phyloP scores from a whole-genome alignment of 1,140 invertebrate species.

The Tetragonula clypearis region DNA sequence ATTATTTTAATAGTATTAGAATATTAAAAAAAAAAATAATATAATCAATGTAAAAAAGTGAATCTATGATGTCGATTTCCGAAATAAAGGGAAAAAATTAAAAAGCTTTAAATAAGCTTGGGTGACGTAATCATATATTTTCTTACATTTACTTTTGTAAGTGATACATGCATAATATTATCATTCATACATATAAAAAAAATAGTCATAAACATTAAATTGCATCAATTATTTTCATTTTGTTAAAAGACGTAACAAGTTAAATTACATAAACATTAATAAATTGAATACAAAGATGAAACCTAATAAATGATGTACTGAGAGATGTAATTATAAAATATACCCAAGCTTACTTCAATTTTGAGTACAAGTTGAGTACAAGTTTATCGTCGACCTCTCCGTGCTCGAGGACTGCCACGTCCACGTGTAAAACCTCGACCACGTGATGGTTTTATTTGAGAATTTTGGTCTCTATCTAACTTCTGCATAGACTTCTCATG shows the following conservation, averaged over 20 bases:
- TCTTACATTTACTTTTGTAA: not conserved
- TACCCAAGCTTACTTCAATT: constrained; percentile 16
- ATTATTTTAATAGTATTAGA: too few relatives aligned
- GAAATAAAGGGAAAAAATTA: not conserved
- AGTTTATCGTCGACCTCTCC: constrained; percentile 78
- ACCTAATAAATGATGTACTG: not conserved
- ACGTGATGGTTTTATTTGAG: constrained; percentile 48
- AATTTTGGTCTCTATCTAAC: constrained; percentile 52
- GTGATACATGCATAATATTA: not conserved
- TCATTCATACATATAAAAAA: not conserved
- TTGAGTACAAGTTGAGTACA: not conserved
- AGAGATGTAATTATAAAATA: not conserved
- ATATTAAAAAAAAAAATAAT: too few relatives aligned
- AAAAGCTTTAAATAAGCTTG: constrained; percentile 15
- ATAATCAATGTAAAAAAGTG: too few relatives aligned
- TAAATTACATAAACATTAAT: constrained; percentile 3
- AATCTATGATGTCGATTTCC: too few relatives aligned
- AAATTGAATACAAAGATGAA: not conserved
- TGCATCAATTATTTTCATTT: not conserved
- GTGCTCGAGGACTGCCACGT: constrained; percentile 73
- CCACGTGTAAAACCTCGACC: constrained; percentile 66
- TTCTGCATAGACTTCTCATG: constrained; percentile 51
- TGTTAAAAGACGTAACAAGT: not conserved
- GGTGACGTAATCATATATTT: not conserved
- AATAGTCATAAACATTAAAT: not conserved